Evolutionary conservation across 2,888 invertebrate species (phyloP), one percentile per base, ranked within the genome.

Genomic region (Meliscaeva auricollis): DNA sequence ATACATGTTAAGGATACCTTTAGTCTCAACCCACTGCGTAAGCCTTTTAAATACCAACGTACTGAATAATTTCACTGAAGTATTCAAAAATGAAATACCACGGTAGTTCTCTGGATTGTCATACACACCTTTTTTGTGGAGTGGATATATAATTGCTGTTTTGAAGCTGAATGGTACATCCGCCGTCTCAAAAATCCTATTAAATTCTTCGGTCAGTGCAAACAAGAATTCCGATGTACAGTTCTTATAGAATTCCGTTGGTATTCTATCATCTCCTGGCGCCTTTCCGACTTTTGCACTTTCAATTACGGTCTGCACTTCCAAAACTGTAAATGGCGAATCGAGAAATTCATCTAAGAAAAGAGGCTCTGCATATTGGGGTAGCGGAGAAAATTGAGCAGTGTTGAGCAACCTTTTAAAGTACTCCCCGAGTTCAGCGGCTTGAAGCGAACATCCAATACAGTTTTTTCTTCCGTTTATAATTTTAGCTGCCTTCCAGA

Each of bases 61-160:
- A 32, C 26, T 30, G 17, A 75, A 64, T 13, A 66, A 46, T 15
- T 73, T 62, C 4, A 26, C 62, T 1, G 62, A 70, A 0, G 20
- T 30, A 13, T 70, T 46, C 11, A 44, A 11, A 9, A 58, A 50
- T 9, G 35, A 46, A 15, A 54, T 64, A 11, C 46, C 64, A n/a
- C 74, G 41, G 35, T 66, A 64, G 54, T 74, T 62, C 15, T 17
- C 44, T 44, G 74, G 54, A 30, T 73, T 32, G 5, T 56, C n/a
- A 0, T 32, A 46, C n/a, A 11, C 26, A 9, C 44, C 32, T 68
- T 50, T 52, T n/a, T 20, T 50, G 13, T 50, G 20, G 11, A 22
- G 50, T 5, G 30, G 52, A 44, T 11, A 56, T n/a, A 70, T 48
- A 7, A 72, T 50, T 13, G 72, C 17, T 60, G 38, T 72, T 35